phyloP scores from a whole-genome alignment of 2,113 vertebrate species.

The Boleophthalmus pectinirostris region DNA sequence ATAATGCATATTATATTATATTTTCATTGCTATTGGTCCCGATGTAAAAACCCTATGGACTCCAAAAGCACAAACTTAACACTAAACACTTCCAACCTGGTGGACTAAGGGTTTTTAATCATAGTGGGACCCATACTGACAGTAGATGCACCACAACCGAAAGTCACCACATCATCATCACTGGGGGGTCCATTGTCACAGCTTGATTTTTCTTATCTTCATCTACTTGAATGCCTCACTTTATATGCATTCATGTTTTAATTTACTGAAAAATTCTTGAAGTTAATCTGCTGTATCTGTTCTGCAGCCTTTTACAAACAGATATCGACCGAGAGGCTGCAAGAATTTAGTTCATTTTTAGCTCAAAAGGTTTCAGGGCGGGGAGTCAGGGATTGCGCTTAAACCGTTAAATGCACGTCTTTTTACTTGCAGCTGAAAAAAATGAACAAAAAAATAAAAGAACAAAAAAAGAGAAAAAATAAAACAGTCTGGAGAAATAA shows the following conservation, averaged over 20 bases:
- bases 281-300: constrained; percentile 43
- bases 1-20: constrained; percentile 41
- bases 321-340: constrained; percentile 58
- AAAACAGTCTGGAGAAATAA: constrained; percentile 67
- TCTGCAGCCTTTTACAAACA: constrained; percentile 56
- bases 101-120: constrained; percentile 67
- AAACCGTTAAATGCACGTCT: constrained; percentile 81
- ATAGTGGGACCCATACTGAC: constrained; percentile 52
- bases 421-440: constrained; percentile 83
- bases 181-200: constrained; percentile 10
- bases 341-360: constrained; percentile 60
- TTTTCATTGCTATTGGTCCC: constrained; percentile 35
- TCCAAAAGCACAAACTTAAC: constrained; percentile 74
- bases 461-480: constrained; percentile 63
- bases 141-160: constrained; percentile 22
- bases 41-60: constrained; percentile 64
- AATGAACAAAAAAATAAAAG: constrained; percentile 67
- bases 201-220: constrained; percentile 5
- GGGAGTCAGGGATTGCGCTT: constrained; percentile 74
- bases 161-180: constrained; percentile 2
- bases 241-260: constrained; percentile 25
- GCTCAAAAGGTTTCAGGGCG: constrained; percentile 67
- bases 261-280: constrained; percentile 57
- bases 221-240: not conserved
- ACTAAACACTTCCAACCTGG: constrained; percentile 73